Evolutionary conservation across 2,113 vertebrate genomes (phyloP), one percentile per base, ranked within the genome.

Genomic region (Pontoporia blainvillei): DNA sequence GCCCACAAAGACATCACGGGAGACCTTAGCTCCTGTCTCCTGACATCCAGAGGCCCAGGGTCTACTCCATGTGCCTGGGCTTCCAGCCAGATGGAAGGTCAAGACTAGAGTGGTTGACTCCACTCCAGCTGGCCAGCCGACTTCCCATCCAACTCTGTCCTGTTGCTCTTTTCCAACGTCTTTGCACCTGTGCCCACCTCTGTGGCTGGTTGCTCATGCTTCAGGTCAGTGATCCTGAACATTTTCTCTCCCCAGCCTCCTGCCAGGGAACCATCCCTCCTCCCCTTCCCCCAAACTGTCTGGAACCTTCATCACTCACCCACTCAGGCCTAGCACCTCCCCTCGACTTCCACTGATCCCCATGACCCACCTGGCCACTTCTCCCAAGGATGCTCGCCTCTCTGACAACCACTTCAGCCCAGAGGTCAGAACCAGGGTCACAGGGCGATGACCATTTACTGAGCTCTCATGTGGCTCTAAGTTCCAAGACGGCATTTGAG

Each of bases 1-100:
- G 75, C 23, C 13, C 67, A 27, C 10, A 0, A 2, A 17, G 69
- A 34, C 18, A 0, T 10, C 27, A 0, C 21, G 3, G 52, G 36
- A 39, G 36, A 29, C 36, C 6, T 0, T 34, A 49, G 66, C 66
- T 52, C 66, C 25, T 27, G 29, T 8, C 12, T 86, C n/a, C 44
- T 39, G 69, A 52, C 6, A 39, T 6, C 78, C 62, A 31, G 39
- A 67, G 66, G 41, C 72, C 78, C 27, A 36, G 69, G 31, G 67
- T 15, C 39, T 41, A 8, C 6, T 29, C 79, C 20, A 23, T n/a
- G 13, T 54, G 3, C 13, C 27, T 9, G 41, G 57, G 34, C 29
- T 69, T 88, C 46, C 57, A 6, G 23, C 8, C 34, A 62, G 57
- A 5, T 34, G 8, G 23, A 27, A 66, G 41, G 8, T 36, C 1